Percentiles rank a stretch among this genome's conserved stretches.
Evolutionary conservation across 2,113 vertebrate genomes (phyloP).

Genomic region (Marmota monax): DNA sequence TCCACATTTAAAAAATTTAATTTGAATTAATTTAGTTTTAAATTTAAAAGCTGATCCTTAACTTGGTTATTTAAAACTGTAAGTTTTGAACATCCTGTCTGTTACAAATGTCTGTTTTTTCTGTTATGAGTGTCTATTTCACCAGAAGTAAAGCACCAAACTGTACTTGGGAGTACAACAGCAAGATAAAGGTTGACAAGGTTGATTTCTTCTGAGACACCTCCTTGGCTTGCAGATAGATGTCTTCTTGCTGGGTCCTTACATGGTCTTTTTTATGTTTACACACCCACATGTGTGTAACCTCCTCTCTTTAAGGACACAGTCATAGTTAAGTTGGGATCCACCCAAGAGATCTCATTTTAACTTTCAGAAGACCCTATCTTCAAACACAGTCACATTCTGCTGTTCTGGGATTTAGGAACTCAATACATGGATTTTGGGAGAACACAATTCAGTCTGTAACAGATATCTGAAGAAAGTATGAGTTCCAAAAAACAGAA

Average conservation of each 20-base stretch:
- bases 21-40: too few species aligned
- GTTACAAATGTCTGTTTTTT: too few species aligned
- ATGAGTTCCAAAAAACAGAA: neutral
- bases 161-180: too few species aligned
- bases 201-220: neutral
- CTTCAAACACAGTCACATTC: conserved; percentile 3
- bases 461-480: neutral
- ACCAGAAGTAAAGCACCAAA: too few species aligned
- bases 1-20: too few species aligned
- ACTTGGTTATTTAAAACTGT: too few species aligned
- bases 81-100: too few species aligned
- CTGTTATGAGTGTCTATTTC: too few species aligned
- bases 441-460: neutral
- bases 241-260: neutral
- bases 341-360: neutral
- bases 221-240: neutral
- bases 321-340: neutral
- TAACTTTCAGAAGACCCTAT: neutral
- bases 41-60: too few species aligned
- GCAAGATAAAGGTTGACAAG: neutral
- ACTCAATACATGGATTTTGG: neutral
- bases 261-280: neutral
- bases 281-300: neutral
- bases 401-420: neutral
- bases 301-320: neutral